phyloP scores from a whole-genome alignment of 1,140 invertebrate genomes.

The Platorchestia sp. region DNA sequence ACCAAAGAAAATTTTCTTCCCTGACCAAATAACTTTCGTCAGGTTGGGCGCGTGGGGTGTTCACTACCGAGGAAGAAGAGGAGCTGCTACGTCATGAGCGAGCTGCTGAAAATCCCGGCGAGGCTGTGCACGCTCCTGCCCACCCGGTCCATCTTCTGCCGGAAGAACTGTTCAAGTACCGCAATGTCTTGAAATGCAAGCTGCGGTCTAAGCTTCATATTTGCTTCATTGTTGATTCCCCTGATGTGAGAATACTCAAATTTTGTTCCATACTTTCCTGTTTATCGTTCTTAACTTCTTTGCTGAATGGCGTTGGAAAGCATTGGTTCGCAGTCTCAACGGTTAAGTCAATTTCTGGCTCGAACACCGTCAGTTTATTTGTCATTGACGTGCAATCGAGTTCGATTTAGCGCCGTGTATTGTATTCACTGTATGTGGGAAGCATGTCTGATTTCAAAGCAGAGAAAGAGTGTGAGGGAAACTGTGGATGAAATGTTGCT shows the following conservation, averaged over 20 bases:
- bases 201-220: neutral
- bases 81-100: neutral
- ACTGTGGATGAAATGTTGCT: too few species aligned
- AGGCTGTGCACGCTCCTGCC: neutral
- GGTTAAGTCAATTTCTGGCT: too few species aligned
- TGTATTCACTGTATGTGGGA: too few species aligned
- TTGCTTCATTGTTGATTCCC: neutral
- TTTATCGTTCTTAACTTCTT: too few species aligned
- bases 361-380: too few species aligned
- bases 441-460: too few species aligned
- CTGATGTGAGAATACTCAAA: neutral
- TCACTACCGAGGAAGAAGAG: neutral
- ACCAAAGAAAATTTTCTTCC: too few species aligned
- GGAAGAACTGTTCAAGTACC: neutral
- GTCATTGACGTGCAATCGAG: too few species aligned
- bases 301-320: too few species aligned
- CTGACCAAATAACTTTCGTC: neutral
- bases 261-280: neutral
- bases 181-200: neutral
- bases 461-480: too few species aligned
- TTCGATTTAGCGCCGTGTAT: too few species aligned
- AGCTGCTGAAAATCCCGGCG: neutral
- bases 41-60: slow-evolving; percentile 5
- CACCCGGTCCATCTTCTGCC: neutral
- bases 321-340: too few species aligned